phyloP scores from a whole-genome alignment of 2,888 invertebrate species.

The Hypercompe scribonia region DNA sequence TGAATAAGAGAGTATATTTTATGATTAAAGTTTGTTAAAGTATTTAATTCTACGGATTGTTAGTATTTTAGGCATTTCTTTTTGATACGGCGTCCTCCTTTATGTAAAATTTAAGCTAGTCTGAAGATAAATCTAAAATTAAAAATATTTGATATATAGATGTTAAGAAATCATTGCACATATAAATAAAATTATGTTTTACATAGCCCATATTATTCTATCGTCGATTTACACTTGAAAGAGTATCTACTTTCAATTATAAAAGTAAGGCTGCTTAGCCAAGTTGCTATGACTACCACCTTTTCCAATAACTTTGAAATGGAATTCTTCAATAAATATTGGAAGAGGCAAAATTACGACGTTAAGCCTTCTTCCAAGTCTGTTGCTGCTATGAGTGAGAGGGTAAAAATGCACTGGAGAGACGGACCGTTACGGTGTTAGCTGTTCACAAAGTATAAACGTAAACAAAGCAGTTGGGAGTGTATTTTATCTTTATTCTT shows the following conservation, averaged over 20 bases:
- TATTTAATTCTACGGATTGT: not conserved
- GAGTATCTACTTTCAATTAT: not conserved
- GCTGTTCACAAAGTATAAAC: not conserved
- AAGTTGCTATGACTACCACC: slow-evolving; percentile 4
- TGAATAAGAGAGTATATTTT: not conserved
- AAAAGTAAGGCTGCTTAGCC: slow-evolving; percentile 4
- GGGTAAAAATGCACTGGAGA: not conserved
- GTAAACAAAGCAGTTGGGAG: not conserved
- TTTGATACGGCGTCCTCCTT: too few species aligned
- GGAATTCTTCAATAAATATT: slow-evolving; percentile 15
- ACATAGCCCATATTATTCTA: not conserved
- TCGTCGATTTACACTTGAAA: not conserved
- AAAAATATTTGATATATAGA: not conserved
- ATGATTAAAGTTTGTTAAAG: not conserved
- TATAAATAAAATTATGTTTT: not conserved
- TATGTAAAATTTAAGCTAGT: not conserved
- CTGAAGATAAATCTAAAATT: not conserved
- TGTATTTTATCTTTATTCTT: not conserved
- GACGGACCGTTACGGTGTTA: not conserved
- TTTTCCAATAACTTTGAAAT: slow-evolving; percentile 10
- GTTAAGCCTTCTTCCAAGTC: not conserved
- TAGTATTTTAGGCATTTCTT: not conserved
- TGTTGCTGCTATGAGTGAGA: not conserved
- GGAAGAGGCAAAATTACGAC: slow-evolving; percentile 8
- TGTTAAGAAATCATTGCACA: not conserved